Evolutionary conservation across 1,140 invertebrate species (phyloP).

Genomic region (Microplitis mediator): DNA sequence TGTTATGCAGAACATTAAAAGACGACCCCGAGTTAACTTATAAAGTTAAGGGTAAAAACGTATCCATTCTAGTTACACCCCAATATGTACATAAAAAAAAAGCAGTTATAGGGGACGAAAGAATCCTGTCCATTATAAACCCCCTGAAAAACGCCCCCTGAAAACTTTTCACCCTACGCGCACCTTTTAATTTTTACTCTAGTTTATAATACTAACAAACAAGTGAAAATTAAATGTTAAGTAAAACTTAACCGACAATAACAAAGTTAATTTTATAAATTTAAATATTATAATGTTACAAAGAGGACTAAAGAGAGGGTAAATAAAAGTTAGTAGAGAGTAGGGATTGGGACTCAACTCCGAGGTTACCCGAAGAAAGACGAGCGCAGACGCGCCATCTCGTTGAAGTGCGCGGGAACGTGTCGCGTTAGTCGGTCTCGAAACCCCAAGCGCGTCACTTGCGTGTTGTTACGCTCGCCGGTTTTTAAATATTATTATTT

Average conservation of each 20-base stretch:
- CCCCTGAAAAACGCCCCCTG: background rate
- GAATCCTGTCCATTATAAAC: background rate
- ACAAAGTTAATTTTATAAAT: no score
- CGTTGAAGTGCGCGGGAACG: slow-evolving; percentile 41
- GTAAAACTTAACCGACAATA: no score
- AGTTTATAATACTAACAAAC: no score
- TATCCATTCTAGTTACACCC: background rate
- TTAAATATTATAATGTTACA: no score
- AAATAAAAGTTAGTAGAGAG: background rate
- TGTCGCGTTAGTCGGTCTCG: slow-evolving; percentile 50
- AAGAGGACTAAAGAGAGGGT: slow-evolving; percentile 20
- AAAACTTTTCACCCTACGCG: no score
- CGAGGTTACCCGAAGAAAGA: slow-evolving; percentile 22
- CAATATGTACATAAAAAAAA: background rate
- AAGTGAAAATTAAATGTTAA: no score
- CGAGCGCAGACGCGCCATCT: slow-evolving; percentile 45
- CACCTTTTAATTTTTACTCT: no score
- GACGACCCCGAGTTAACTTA: no score
- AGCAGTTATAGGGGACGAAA: background rate
- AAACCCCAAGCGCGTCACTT: slow-evolving; percentile 46
- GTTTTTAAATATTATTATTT: slow-evolving; percentile 1
- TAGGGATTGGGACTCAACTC: slow-evolving; percentile 25
- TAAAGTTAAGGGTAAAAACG: no score
- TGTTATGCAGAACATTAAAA: no score
- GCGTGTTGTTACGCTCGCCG: slow-evolving; percentile 11